Percentiles rank a stretch among this genome's conserved stretches.
Conservation (phyloP, 2,888 invertebrate genomes). For the Micoletzkya japonica region DNA sequence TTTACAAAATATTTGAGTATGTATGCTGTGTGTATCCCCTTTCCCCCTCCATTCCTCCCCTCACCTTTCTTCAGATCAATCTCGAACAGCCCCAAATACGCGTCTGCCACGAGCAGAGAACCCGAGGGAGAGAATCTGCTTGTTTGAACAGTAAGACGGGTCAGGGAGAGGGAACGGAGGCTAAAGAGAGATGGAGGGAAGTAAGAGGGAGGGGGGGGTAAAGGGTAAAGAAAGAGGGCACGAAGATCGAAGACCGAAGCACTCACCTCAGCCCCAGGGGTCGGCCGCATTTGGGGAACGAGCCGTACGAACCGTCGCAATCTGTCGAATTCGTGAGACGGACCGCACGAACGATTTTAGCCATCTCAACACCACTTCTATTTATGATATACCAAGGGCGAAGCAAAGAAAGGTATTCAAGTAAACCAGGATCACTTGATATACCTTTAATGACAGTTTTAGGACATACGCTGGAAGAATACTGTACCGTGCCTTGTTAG, state of each 20-base stretch:
- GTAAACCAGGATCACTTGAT: background rate
- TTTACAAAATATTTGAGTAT: background rate
- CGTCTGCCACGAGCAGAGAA: conserved; percentile 43
- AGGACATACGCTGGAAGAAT: too few species aligned
- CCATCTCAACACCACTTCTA: background rate
- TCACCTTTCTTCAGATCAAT: conserved; percentile 39
- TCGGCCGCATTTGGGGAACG: conserved; percentile 39
- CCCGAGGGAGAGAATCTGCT: conserved; percentile 37
- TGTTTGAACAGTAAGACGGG: too few species aligned
- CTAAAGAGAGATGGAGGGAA: background rate
- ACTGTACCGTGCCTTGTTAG: conserved; percentile 30
- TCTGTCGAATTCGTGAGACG: conserved; percentile 34
- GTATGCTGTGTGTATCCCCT: background rate
- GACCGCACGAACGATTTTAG: conserved; percentile 38
- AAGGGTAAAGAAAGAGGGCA: background rate
- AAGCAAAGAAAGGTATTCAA: background rate
- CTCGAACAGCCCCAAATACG: conserved; percentile 43
- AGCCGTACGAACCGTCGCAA: conserved; percentile 43
- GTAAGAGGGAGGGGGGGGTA: background rate
- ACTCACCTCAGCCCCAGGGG: conserved; percentile 41
- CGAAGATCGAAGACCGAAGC: background rate
- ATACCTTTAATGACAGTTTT: too few species aligned
- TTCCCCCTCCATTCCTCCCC: background rate
- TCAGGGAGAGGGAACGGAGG: background rate
- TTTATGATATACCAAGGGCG: background rate